Conservation (phyloP, 2,797 vertebrate genomes). For the Pangasius djambal region DNA sequence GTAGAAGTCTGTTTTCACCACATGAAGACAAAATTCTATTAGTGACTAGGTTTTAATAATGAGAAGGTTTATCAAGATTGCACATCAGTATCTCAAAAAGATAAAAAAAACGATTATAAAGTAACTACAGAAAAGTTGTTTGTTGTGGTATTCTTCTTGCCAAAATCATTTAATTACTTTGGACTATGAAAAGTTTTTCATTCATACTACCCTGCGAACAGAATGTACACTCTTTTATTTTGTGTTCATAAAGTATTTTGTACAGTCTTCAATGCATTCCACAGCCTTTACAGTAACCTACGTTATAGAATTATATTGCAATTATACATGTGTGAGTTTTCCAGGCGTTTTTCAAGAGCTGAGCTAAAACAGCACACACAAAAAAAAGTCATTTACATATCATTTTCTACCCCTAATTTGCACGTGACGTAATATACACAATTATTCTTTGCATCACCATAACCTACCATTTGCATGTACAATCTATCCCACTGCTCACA, state of each 20-base stretch:
- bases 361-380: not conserved
- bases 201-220: not conserved
- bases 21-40: not conserved
- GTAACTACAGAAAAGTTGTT: not conserved
- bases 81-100: too few species aligned
- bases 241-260: not conserved
- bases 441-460: not conserved
- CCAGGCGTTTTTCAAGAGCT: not conserved
- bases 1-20: not conserved
- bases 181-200: not conserved
- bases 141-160: not conserved
- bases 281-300: not conserved
- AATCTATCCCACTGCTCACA: not conserved
- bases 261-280: not conserved
- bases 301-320: not conserved
- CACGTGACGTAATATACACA: not conserved
- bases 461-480: not conserved
- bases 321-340: not conserved
- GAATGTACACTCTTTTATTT: not conserved
- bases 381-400: not conserved
- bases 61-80: not conserved
- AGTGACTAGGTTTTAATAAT: not conserved
- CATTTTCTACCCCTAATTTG: not conserved
- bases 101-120: not conserved
- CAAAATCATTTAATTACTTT: not conserved